Evolutionary conservation across 1,140 invertebrate genomes (phyloP).

Genomic region (Ephestia elutella): DNA sequence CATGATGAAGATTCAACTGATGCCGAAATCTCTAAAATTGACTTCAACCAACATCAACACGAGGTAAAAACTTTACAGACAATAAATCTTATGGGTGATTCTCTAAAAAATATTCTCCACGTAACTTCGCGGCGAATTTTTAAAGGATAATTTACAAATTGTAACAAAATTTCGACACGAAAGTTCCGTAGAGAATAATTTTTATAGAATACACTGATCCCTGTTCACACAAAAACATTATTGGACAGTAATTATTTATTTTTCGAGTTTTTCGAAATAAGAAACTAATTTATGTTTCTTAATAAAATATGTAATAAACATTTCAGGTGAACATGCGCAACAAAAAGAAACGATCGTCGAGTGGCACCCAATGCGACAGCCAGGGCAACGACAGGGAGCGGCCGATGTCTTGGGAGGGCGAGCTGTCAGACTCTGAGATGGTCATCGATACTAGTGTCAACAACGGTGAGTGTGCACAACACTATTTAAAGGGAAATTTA

Average conservation of each 20-base stretch:
- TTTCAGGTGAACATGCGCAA: slow-evolving; percentile 70
- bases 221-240: too few relatives aligned
- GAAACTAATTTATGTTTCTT: neutral
- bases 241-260: too few relatives aligned
- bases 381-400: slow-evolving; percentile 62
- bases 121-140: too few relatives aligned
- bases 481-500: too few relatives aligned
- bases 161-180: too few relatives aligned
- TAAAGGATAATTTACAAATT: too few relatives aligned
- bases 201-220: too few relatives aligned
- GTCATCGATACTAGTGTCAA: slow-evolving; percentile 82
- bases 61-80: slow-evolving; percentile 38
- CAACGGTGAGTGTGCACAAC: slow-evolving; percentile 36
- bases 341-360: slow-evolving; percentile 67
- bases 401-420: slow-evolving; percentile 94
- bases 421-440: slow-evolving; percentile 84
- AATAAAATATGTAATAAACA: neutral
- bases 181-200: too few relatives aligned
- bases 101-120: too few relatives aligned
- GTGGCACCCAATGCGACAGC: slow-evolving; percentile 46
- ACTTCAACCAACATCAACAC: slow-evolving; percentile 68
- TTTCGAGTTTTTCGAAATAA: too few relatives aligned
- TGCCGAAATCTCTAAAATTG: slow-evolving; percentile 71
- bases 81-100: too few relatives aligned
- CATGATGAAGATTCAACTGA: slow-evolving; percentile 72